Percentiles rank a stretch among this genome's conserved stretches.
Conservation (phyloP, 2,113 vertebrate genomes). For the Apeltes quadracus region DNA sequence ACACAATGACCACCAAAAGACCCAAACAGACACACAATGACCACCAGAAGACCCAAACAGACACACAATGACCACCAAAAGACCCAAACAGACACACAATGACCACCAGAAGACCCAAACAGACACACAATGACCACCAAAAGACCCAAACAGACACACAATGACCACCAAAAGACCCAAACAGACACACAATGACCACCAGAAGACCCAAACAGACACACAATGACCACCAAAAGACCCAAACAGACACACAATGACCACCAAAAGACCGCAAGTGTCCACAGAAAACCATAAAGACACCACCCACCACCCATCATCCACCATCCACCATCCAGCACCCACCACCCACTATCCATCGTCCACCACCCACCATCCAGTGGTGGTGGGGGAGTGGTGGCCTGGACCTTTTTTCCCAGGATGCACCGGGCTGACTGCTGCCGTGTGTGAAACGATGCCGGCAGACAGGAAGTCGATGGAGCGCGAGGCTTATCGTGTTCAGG, state of each 20-base stretch:
- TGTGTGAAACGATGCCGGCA: not conserved
- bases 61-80: too few relatives aligned
- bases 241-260: not conserved
- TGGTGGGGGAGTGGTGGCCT: not conserved
- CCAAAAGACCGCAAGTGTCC: too few relatives aligned
- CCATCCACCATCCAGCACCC: too few relatives aligned
- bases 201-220: not conserved
- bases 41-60: too few relatives aligned
- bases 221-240: not conserved
- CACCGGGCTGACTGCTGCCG: not conserved
- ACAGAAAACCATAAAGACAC: not conserved
- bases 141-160: not conserved
- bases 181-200: not conserved
- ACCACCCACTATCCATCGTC: too few relatives aligned
- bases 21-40: not conserved
- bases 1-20: not conserved
- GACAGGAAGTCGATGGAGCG: slow-evolving; percentile 23
- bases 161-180: not conserved
- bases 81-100: not conserved
- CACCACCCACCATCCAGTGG: too few relatives aligned
- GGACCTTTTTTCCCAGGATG: not conserved
- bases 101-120: too few relatives aligned
- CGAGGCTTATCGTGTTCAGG: not conserved
- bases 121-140: too few relatives aligned
- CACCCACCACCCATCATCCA: too few relatives aligned